Percentiles rank a stretch among this genome's conserved stretches.
Conservation (phyloP, 2,113 vertebrate genomes). For the Eubucco bourcierii region DNA sequence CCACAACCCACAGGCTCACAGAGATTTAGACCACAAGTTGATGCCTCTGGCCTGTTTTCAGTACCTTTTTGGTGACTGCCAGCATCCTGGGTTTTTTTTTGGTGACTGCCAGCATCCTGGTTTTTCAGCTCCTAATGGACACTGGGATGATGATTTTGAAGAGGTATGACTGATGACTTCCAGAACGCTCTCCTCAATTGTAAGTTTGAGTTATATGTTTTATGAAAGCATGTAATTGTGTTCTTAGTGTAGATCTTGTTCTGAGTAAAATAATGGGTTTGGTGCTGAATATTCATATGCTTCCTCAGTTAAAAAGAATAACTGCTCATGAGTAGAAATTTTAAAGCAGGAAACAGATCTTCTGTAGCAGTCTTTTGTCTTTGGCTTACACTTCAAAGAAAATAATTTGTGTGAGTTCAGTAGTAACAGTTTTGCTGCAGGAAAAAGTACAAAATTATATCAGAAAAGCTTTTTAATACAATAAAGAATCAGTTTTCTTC, state of each 20-base stretch:
- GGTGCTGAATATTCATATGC: neutral
- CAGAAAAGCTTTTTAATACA: neutral
- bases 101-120: neutral
- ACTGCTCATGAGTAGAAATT: neutral
- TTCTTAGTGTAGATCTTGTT: neutral
- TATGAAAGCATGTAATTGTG: neutral
- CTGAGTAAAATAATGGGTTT: neutral
- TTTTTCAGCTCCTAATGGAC: neutral
- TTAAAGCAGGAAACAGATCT: neutral
- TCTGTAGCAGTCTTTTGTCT: neutral
- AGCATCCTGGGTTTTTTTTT: neutral
- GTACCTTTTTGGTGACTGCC: neutral
- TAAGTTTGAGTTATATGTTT: neutral
- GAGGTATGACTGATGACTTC: neutral
- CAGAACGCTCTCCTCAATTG: neutral
- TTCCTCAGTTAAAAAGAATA: neutral
- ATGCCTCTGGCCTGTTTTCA: neutral
- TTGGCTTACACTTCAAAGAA: neutral
- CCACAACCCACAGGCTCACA: neutral
- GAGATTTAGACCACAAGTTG: neutral
- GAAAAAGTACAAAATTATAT: neutral
- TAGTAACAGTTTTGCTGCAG: neutral
- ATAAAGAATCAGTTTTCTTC: neutral
- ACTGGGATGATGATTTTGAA: neutral
- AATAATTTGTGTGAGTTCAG: neutral